A percentile compares a stretch with the other conserved stretches of the same genome.
Evolutionary conservation across 2,113 vertebrate genomes (phyloP).

Genomic region (Microcebus griseorufus): DNA sequence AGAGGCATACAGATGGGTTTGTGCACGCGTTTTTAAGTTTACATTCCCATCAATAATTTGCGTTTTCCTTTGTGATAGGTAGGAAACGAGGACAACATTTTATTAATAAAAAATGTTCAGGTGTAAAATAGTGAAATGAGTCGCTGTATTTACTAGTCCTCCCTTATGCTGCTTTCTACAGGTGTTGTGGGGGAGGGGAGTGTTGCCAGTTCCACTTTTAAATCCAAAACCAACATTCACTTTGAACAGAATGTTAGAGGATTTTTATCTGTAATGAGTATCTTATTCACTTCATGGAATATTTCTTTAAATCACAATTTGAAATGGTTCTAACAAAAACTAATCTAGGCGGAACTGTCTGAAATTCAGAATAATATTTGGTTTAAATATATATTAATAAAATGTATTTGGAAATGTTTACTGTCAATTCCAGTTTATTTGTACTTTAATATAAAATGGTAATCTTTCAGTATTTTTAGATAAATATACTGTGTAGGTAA

Average conservation of each 20-base stretch:
- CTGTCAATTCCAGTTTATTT: conserved; percentile 29
- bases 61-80: conserved; percentile 45
- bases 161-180: conserved; percentile 51
- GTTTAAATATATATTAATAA: background rate
- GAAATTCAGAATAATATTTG: background rate
- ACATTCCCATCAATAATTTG: conserved; percentile 62
- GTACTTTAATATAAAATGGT: conserved; percentile 7
- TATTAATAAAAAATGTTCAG: conserved; percentile 9
- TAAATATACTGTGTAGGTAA: background rate
- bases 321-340: conserved; percentile 15
- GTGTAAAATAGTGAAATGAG: conserved; percentile 46
- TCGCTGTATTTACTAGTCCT: conserved; percentile 6
- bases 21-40: conserved; percentile 72
- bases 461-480: background rate
- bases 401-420: conserved; percentile 25
- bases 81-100: conserved; percentile 49
- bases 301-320: background rate
- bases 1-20: conserved; percentile 73
- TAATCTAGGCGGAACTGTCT: background rate
- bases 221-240: background rate
- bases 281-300: background rate
- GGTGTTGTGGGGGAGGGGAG: conserved; percentile 40
- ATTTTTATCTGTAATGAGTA: background rate
- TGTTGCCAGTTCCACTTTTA: background rate
- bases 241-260: background rate